Conservation (phyloP, 2,113 vertebrate species). For the Hippoglossus stenolepis region DNA sequence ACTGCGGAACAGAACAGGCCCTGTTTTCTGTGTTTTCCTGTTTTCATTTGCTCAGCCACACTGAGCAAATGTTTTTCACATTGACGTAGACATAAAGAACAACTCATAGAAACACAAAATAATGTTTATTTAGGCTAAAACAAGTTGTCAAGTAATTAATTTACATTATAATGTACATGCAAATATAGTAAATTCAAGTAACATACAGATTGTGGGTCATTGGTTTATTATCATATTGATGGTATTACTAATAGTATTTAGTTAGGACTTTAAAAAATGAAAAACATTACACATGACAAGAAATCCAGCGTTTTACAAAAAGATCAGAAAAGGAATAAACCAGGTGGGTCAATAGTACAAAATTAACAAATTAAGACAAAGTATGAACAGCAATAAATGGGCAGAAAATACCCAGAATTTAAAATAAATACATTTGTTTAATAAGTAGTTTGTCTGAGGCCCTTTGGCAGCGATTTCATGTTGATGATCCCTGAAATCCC, state of each 20-base stretch:
- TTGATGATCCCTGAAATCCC: slow-evolving; percentile 23
- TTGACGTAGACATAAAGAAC: slow-evolving; percentile 13
- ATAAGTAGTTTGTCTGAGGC: neutral
- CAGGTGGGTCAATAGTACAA: neutral
- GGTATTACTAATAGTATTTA: neutral
- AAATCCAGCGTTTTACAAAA: neutral
- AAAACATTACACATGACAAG: neutral
- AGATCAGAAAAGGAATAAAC: neutral
- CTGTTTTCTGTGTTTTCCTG: slow-evolving; percentile 29
- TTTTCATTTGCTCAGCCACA: too few relatives aligned
- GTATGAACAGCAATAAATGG: neutral
- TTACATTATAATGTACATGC: neutral
- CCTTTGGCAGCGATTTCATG: neutral
- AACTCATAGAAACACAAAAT: neutral
- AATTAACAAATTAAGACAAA: neutral
- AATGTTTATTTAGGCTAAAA: neutral
- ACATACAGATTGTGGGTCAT: neutral
- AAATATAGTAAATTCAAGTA: neutral
- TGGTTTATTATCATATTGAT: neutral
- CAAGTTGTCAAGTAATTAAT: neutral
- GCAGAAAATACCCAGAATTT: neutral
- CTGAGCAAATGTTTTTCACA: slow-evolving; percentile 1
- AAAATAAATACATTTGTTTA: neutral
- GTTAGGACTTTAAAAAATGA: too few relatives aligned
- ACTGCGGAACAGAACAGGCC: slow-evolving; percentile 18